Evolutionary conservation across 2,113 vertebrate species (phyloP), one percentile per base, ranked within the genome.

Genomic region (Pachypanchax playfairii): DNA sequence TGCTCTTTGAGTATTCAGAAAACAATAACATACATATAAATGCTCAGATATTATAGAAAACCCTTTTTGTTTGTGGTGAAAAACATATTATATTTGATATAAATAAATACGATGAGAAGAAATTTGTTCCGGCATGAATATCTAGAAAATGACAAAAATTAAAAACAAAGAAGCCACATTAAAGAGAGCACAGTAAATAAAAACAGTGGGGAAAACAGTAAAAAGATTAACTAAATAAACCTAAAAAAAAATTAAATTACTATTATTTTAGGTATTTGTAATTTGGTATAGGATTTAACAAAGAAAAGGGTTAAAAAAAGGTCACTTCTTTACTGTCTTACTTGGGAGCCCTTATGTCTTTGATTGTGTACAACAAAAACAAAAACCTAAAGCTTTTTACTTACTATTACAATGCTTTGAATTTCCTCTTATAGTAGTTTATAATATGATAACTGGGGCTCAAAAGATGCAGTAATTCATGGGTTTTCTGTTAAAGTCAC

Each of bases 281-380:
- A 73, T 84, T 80, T 80, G 44, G 51, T 54, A 49, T 56, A 36
- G 42, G 64, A 25, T 28, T n/a, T n/a, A n/a, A n/a, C n/a, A 14
- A 33, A 39, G 17, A 65, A 41, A 17, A 14, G 14, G 64, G 14
- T 33, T 49, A 33, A 24, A 59, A 24, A 55, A 81, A 78, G 53
- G 51, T 61, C 50, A 82, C 69, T 69, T 77, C 9, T 43, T 60
- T 14, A 24, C 38, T 13, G 8, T 73, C 35, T 11, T 31, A 54
- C 35, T 26, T 52, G 25, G 18, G 43, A 84, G 49, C 68, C 69
- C 57, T 75, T 76, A 17, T 12, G 13, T 31, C 49, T 70, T 48
- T 72, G 49, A 76, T 41, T 33, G 51, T 28, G 14, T 24, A 35
- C 13, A 69, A 47, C 7, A 57, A 8, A 48, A 20, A 24, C 42